These are phyloP conservation scores for Antechinus stuartii DNA, from an alignment of 2,113 vertebrate genomes.

Conservation along the genomic window DNA sequence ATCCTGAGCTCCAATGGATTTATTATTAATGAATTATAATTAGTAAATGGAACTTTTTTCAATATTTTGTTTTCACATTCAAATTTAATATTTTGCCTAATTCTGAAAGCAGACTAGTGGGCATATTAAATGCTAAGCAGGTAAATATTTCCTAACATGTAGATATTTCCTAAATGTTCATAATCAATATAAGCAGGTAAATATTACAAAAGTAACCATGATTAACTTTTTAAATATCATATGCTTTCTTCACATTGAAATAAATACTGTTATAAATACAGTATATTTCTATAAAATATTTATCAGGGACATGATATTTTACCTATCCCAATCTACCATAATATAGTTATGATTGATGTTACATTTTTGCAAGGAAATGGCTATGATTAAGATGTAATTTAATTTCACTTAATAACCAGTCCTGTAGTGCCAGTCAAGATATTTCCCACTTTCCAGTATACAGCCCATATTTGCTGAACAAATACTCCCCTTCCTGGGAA, in stretches of 20 bases:
- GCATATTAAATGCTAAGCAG: slow-evolving; percentile 18
- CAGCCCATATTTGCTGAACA: slow-evolving; percentile 33
- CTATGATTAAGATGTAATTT: slow-evolving; percentile 58
- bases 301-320: slow-evolving; percentile 49
- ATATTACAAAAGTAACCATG: slow-evolving; percentile 15
- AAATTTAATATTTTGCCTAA: slow-evolving; percentile 31
- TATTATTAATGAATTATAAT: background rate
- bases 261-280: slow-evolving; percentile 26
- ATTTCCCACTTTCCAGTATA: background rate
- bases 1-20: background rate
- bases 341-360: slow-evolving; percentile 39
- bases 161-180: slow-evolving; percentile 1
- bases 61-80: slow-evolving; percentile 42
- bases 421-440: slow-evolving; percentile 29
- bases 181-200: background rate
- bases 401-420: slow-evolving; percentile 42
- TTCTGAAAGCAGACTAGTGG: slow-evolving; percentile 24
- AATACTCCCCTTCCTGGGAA: slow-evolving; percentile 18
- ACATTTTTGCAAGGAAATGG: slow-evolving; percentile 65
- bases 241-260: slow-evolving; percentile 29
- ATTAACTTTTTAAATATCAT: slow-evolving; percentile 16
- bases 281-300: slow-evolving; percentile 38
- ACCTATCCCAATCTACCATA: slow-evolving; percentile 29
- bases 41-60: slow-evolving; percentile 2
- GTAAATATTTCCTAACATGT: background rate